Evolutionary conservation across 2,797 vertebrate genomes (phyloP).

Genomic region (Betta splendens): DNA sequence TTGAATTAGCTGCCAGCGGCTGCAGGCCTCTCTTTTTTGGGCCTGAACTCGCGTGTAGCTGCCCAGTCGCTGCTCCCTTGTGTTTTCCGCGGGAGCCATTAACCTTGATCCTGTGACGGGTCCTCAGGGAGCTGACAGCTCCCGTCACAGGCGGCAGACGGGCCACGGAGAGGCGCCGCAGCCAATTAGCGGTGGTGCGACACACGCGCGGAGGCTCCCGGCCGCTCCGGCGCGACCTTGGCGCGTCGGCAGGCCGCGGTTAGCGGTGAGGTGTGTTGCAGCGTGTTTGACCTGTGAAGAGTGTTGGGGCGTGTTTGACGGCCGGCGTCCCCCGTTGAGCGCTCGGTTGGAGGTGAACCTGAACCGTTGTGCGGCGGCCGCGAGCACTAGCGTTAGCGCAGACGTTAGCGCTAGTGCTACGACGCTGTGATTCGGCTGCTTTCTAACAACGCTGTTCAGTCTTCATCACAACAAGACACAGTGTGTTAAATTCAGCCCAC

Average conservation of each 20-base stretch:
- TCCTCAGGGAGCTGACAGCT: slow-evolving; percentile 23
- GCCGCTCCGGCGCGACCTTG: slow-evolving; percentile 3
- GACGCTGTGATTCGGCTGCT: too few relatives aligned
- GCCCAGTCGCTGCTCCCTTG: not conserved
- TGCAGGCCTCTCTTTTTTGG: not conserved
- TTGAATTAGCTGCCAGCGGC: not conserved
- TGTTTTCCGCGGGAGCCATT: slow-evolving; percentile 27
- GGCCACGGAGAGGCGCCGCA: slow-evolving; percentile 23
- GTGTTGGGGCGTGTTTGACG: not conserved
- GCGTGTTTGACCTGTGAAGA: slow-evolving; percentile 8
- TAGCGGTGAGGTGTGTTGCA: slow-evolving; percentile 18
- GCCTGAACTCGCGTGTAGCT: not conserved
- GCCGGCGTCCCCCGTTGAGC: not conserved
- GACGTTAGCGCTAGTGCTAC: too few relatives aligned
- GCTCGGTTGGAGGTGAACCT: not conserved
- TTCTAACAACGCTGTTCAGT: too few relatives aligned
- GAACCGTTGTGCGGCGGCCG: too few relatives aligned
- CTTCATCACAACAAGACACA: too few relatives aligned
- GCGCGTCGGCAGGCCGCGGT: slow-evolving; percentile 33
- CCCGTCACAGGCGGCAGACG: slow-evolving; percentile 31
- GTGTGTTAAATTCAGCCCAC: too few relatives aligned
- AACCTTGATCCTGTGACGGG: slow-evolving; percentile 32
- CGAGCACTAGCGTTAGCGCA: too few relatives aligned
- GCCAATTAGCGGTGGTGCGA: slow-evolving; percentile 53
- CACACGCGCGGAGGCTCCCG: slow-evolving; percentile 26